Evolutionary conservation across 2,888 invertebrate genomes (phyloP).

Genomic region (Melanotus villosus): DNA sequence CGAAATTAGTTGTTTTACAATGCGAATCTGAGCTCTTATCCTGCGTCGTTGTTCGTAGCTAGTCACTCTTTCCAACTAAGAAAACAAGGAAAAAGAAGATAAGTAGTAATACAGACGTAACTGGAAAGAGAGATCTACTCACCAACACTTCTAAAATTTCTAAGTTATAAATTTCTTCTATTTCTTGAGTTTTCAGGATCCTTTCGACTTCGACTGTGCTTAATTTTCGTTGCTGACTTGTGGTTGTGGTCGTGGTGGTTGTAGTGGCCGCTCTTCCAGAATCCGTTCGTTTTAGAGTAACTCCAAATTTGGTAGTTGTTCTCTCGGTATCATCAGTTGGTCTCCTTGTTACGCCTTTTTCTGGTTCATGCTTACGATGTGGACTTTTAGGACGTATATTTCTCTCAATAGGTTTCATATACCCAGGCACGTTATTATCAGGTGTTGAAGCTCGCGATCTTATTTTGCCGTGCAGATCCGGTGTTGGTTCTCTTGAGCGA

Average conservation of each 20-base stretch:
- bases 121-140: constrained; percentile 61
- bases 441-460: constrained; percentile 43
- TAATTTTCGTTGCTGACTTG: constrained; percentile 1
- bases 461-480: constrained; percentile 13
- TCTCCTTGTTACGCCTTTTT: not conserved
- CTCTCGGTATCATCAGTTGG: constrained; percentile 57
- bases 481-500: constrained; percentile 44
- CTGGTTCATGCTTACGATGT: constrained; percentile 43
- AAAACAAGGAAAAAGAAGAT: constrained; percentile 50
- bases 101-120: constrained; percentile 17
- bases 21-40: constrained; percentile 82
- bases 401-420: constrained; percentile 63
- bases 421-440: constrained; percentile 59
- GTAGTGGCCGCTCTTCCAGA: constrained; percentile 70
- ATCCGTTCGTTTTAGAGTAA: constrained; percentile 75
- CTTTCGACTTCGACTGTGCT: constrained; percentile 66
- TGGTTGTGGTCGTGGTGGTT: constrained; percentile 52
- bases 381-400: constrained; percentile 53
- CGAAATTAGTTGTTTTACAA: constrained; percentile 75
- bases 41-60: constrained; percentile 84
- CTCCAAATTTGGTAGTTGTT: constrained; percentile 75
- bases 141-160: constrained; percentile 81
- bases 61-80: constrained; percentile 81
- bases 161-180: constrained; percentile 82
- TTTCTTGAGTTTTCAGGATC: constrained; percentile 69